Evolutionary conservation across 2,888 invertebrate genomes (phyloP), one percentile per base, ranked within the genome.

Genomic region (Heteromurus nitidus): DNA sequence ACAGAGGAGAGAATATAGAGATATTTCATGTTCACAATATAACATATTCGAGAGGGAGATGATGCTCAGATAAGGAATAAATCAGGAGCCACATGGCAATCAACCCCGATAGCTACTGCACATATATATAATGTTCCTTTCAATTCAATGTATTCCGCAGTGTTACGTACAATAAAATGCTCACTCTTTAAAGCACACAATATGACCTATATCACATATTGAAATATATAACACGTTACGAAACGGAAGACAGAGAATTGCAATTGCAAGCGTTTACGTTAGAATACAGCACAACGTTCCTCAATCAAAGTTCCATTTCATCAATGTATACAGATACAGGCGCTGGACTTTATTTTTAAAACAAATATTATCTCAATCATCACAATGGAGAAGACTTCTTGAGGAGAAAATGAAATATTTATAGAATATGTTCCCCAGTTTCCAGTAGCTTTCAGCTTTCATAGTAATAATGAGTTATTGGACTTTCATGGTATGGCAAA

Each of bases 51-150:
- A 62, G 77, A 79, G 68, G 2, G 26, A 7, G n/a, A n/a, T n/a
- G n/a, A n/a, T n/a, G n/a, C n/a, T n/a, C n/a, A 68, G 70, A 69
- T 69, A 79, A 70, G 22, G n/a, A 28, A 69, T 47, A 69, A 64
- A 79, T 70, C 77, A 79, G 77, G 64, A 79, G 77, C 77, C 70
- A 69, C 58, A n/a, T 60, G 47, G 62, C 31, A 76, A 76, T 76
- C 76, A 76, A 60, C 68, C 76, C 76, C 60, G 42, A 79, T 30
- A 70, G 77, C 77, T 79, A 70, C 77, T 64, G 77, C n/a, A n/a
- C n/a, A n/a, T n/a, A n/a, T n/a, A n/a, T n/a, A n/a, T 47, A n/a
- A n/a, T n/a, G n/a, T n/a, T n/a, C n/a, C n/a, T n/a, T n/a, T n/a
- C n/a, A n/a, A n/a, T n/a, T n/a, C n/a, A n/a, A n/a, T n/a, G n/a